phyloP scores from a whole-genome alignment of 2,888 invertebrate genomes.

The Rhyacophila evoluta region DNA sequence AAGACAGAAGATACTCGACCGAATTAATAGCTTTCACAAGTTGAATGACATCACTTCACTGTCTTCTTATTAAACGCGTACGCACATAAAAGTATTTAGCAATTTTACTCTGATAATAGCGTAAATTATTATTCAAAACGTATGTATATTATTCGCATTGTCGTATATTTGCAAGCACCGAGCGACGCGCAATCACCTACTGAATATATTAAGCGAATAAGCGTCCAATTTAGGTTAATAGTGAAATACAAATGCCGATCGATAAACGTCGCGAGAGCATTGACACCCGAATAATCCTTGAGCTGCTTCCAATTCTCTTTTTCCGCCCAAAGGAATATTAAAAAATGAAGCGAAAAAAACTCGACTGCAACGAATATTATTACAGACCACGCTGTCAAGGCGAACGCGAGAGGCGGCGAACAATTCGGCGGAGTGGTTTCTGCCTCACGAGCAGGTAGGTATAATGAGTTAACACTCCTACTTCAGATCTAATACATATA shows the following conservation, averaged over 20 bases:
- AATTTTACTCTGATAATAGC: not conserved
- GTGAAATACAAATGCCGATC: constrained; percentile 28
- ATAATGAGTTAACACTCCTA: no score
- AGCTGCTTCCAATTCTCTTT: constrained; percentile 22
- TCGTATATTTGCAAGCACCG: not conserved
- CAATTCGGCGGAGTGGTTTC: not conserved
- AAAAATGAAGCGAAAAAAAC: not conserved
- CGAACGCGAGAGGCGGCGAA: not conserved
- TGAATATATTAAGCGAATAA: constrained; percentile 23
- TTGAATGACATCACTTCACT: not conserved
- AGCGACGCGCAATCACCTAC: not conserved
- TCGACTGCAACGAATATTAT: constrained; percentile 24
- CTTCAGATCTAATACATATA: no score
- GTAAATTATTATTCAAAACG: constrained; percentile 12
- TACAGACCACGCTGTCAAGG: not conserved
- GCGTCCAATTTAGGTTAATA: constrained; percentile 25
- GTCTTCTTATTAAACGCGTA: not conserved
- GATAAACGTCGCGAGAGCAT: constrained; percentile 23
- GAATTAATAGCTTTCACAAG: not conserved
- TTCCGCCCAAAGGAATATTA: constrained; percentile 24
- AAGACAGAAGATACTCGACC: not conserved
- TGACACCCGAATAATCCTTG: constrained; percentile 22
- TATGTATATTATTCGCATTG: not conserved
- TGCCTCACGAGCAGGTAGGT: not conserved
- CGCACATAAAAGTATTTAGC: not conserved